Evolutionary conservation across 1,140 invertebrate genomes (phyloP), one percentile per base, ranked within the genome.

Genomic region (Conus betulinus): DNA sequence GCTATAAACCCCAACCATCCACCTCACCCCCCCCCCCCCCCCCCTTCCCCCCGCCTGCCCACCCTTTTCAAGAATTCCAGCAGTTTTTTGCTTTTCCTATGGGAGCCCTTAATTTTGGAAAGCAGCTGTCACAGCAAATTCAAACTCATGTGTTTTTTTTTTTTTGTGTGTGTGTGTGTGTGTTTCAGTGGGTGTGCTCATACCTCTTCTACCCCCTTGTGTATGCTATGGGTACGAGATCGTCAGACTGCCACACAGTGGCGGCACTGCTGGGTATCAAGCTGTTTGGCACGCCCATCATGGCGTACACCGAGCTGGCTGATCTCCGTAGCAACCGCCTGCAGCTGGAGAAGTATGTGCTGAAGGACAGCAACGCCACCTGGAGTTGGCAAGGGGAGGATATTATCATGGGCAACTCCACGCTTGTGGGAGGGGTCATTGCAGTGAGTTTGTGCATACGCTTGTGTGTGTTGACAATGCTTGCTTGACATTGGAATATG

Each of bases 221-320:
- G 0, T 94, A 92, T 88, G 55, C 94, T 25, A 95, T 95, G 93
- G 95, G 95, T 17, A 92, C 93, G 3, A 90, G 91, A 11, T 90
- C 91, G 84, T 83, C 90, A 25, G 94, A 95, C 81, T 94, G 93
- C 82, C 87, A 92, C 6, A 89, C 92, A 51, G 91, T 95, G 8
- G 95, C 93, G 10, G 89, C 94, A 78, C 91, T 95, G 13, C 93
- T 95, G 55, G 93, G 93, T 52, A 90, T 95, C 53, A 95, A 95
- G 87, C 95, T 93, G 4, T 94, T 95, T 82, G 90, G 93, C 8
- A 95, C 95, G 76, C 94, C 95, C 88, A 93, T 95, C 86, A 91
- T 95, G 20, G 94, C 93, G 6, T 95, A 94, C 84, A 81, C 83
- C 11, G 83, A 92, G 25, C 91, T 95, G 5, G 88, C 90, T 13